Conservation (phyloP, 2,888 invertebrate species). For the Acrobasis suavella region DNA sequence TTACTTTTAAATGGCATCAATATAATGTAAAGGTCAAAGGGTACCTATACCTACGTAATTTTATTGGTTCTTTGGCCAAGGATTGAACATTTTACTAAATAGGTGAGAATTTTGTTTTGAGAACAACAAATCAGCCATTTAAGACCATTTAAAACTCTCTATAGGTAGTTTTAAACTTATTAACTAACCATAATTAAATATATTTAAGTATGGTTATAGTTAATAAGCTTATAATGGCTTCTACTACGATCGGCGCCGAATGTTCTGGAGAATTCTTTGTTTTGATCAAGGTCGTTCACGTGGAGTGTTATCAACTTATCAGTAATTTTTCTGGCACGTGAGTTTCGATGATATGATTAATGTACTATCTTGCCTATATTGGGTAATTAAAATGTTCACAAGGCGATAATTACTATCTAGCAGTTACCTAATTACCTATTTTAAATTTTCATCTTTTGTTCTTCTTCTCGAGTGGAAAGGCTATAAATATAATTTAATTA, state of each 20-base stretch:
- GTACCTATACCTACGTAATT: neutral
- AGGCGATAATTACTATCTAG: too few relatives aligned
- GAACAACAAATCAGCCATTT: neutral
- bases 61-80: neutral
- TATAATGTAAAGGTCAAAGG: constrained; percentile 2
- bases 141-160: neutral
- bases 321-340: constrained; percentile 15
- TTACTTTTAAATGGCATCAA: neutral
- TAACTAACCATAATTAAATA: too few relatives aligned
- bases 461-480: too few relatives aligned
- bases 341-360: constrained; percentile 8
- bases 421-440: too few relatives aligned
- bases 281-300: constrained; percentile 4
- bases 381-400: too few relatives aligned
- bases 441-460: too few relatives aligned
- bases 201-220: too few relatives aligned
- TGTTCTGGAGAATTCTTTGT: constrained; percentile 15
- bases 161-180: too few relatives aligned
- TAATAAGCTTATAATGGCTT: neutral
- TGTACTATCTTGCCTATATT: neutral
- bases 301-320: neutral
- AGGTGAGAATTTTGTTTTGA: neutral
- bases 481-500: too few relatives aligned
- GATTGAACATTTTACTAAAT: neutral
- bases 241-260: neutral